These are phyloP conservation scores for Aphaenogaster rudis DNA, from an alignment of 1,140 invertebrate species.

Conservation along the genomic window DNA sequence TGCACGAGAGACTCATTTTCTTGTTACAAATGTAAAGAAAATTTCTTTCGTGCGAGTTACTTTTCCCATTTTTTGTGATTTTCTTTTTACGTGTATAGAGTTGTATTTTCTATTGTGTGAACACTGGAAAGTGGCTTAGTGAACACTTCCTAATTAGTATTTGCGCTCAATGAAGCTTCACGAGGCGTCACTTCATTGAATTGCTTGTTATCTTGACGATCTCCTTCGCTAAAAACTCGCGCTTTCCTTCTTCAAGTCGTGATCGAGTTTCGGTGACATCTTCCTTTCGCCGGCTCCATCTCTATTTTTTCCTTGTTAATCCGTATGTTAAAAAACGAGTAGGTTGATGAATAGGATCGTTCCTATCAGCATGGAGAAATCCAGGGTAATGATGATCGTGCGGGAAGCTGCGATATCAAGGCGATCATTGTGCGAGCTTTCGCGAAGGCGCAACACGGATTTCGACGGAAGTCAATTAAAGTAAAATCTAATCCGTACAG, in stretches of 20 bases:
- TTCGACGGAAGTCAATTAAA: neutral
- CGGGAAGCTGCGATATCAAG: neutral
- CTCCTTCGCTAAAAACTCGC: neutral
- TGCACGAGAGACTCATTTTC: conserved; percentile 32
- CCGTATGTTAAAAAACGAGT: neutral
- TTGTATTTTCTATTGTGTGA: conserved; percentile 13
- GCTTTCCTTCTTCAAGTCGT: conserved; percentile 33
- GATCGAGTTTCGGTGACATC: neutral
- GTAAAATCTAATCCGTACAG: neutral
- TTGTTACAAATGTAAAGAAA: conserved; percentile 24
- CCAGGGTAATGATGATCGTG: neutral
- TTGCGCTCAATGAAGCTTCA: conserved; percentile 34
- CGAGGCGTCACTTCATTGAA: neutral
- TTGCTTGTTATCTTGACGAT: neutral
- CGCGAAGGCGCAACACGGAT: neutral
- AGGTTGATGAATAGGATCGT: neutral
- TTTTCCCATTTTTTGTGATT: conserved; percentile 39
- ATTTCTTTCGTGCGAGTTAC: conserved; percentile 44
- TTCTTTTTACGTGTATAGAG: conserved; percentile 34
- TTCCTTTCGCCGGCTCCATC: neutral
- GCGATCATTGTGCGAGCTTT: neutral
- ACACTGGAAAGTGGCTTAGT: conserved; percentile 17
- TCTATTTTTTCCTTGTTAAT: neutral
- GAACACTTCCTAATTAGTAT: conserved; percentile 11
- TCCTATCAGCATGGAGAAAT: conserved; percentile 27